These are phyloP conservation scores for Notechis scutatus DNA, from an alignment of 2,113 vertebrate genomes.

Conservation along the genomic window DNA sequence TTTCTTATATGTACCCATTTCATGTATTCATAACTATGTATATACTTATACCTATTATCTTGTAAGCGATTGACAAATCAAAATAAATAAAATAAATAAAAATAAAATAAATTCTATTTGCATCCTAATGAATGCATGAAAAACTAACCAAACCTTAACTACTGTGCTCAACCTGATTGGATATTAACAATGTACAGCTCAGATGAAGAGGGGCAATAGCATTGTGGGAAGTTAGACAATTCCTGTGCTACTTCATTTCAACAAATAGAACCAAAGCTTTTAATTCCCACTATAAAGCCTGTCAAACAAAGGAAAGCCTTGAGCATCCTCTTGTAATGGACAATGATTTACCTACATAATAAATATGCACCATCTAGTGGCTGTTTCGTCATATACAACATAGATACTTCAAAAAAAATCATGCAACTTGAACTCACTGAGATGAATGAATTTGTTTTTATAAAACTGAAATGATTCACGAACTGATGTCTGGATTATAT, in stretches of 20 bases:
- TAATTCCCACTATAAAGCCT: slow-evolving; percentile 17
- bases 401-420: not conserved
- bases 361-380: slow-evolving; percentile 66
- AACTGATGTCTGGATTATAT: not conserved
- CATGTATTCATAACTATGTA: no score
- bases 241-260: not conserved
- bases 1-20: no score
- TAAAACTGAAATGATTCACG: not conserved
- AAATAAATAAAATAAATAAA: no score
- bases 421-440: not conserved
- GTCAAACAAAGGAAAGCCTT: slow-evolving; percentile 44
- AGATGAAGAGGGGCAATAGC: not conserved
- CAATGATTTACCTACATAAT: slow-evolving; percentile 27
- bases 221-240: not conserved
- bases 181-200: not conserved
- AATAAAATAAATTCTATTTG: not conserved
- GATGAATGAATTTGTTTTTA: not conserved
- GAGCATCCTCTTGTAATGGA: accelerated
- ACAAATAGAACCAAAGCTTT: slow-evolving; percentile 5
- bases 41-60: no score
- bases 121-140: not conserved
- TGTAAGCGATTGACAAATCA: no score
- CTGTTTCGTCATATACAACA: not conserved
- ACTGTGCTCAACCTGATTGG: not conserved
- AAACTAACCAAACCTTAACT: not conserved